phyloP scores from a whole-genome alignment of 2,797 vertebrate species.

The Alectoris magna region DNA sequence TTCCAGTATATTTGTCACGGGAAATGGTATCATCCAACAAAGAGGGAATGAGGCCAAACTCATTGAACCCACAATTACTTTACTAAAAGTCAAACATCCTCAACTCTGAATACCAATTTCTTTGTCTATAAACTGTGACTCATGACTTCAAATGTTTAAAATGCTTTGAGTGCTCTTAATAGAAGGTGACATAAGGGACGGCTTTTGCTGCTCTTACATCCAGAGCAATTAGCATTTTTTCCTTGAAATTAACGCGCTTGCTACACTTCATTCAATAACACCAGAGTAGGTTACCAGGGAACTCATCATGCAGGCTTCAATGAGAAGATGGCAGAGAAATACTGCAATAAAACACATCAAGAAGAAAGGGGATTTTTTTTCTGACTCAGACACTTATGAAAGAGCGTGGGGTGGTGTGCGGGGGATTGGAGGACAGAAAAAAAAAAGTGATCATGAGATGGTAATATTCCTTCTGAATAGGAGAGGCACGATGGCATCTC shows the following conservation, averaged over 20 bases:
- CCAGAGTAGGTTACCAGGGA: background rate
- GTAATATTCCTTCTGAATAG: slow-evolving; percentile 2
- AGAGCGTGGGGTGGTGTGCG: background rate
- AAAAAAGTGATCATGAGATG: background rate
- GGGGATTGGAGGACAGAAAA: background rate
- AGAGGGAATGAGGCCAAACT: background rate
- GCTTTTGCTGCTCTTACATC: background rate
- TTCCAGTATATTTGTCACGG: background rate
- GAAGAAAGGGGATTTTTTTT: background rate
- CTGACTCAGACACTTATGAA: slow-evolving; percentile 9
- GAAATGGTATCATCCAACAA: background rate
- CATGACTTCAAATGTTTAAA: background rate
- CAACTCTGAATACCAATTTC: background rate
- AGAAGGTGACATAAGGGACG: background rate
- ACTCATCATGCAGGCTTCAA: background rate
- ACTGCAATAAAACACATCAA: background rate
- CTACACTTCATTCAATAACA: background rate
- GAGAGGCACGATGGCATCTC: background rate
- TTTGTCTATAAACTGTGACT: background rate
- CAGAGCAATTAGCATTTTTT: background rate
- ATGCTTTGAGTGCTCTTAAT: background rate
- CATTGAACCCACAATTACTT: background rate
- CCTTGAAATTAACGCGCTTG: background rate
- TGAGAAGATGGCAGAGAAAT: background rate
- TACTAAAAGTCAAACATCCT: background rate